Evolutionary conservation across 2,113 vertebrate genomes (phyloP).

Genomic region (Phrynocephalus versicolor): DNA sequence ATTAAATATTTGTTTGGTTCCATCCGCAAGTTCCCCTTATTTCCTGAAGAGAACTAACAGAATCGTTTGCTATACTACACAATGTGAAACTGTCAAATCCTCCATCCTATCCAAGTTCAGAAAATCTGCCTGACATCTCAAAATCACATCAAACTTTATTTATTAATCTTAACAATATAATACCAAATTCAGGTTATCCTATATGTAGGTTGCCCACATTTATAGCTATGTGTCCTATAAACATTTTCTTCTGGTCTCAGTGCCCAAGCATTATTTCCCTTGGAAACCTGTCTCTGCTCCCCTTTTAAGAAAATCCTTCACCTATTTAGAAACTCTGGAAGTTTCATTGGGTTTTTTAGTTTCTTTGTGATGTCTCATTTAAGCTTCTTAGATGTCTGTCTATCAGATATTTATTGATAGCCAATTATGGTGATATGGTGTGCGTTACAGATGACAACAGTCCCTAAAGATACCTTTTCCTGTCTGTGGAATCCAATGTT

Average conservation of each 20-base stretch:
- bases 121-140: not conserved
- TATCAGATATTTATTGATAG: not conserved
- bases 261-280: not conserved
- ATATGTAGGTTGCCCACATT: not conserved
- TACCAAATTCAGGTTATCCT: not conserved
- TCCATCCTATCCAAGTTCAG: not conserved
- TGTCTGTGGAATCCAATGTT: not conserved
- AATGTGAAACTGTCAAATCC: not conserved
- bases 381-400: not conserved
- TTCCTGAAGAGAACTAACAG: not conserved
- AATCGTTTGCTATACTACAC: not conserved
- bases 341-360: not conserved
- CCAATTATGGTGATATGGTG: not conserved
- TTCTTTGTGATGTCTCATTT: not conserved
- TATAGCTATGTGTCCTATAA: accelerated
- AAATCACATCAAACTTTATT: not conserved
- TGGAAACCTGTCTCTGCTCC: not conserved
- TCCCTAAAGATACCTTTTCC: not conserved
- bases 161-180: not conserved
- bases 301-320: not conserved
- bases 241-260: not conserved
- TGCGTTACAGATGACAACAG: not conserved
- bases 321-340: not conserved
- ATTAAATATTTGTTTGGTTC: slow-evolving; percentile 11
- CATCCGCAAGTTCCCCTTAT: not conserved